Conservation (phyloP, 2,888 invertebrate species). For the Drosophila fulvimacula region DNA sequence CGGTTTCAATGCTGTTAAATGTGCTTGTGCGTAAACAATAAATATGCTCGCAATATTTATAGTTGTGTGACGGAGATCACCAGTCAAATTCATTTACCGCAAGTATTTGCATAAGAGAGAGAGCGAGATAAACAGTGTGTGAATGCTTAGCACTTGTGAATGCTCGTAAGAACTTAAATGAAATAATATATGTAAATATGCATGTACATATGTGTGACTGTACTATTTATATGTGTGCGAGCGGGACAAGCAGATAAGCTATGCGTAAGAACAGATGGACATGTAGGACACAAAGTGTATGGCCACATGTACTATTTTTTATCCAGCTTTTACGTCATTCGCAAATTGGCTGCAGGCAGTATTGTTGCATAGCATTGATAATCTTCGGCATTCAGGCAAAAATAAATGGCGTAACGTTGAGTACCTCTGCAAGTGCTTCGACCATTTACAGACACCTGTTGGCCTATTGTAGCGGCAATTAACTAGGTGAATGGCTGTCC, state of each 20-base stretch:
- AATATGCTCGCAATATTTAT: too few species aligned
- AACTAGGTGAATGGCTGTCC: constrained; percentile 24
- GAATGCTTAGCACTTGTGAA: not conserved
- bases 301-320: not conserved
- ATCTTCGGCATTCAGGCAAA: constrained; percentile 48
- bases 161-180: not conserved
- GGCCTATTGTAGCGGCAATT: constrained; percentile 39
- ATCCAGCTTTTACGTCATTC: constrained; percentile 23
- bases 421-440: constrained; percentile 39
- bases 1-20: not conserved
- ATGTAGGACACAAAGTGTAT: not conserved
- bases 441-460: constrained; percentile 55
- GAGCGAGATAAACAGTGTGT: not conserved
- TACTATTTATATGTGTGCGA: not conserved
- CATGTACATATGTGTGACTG: not conserved
- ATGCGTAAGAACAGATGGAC: not conserved
- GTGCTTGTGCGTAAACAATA: too few species aligned
- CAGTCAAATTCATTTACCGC: too few species aligned
- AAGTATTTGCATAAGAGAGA: too few species aligned
- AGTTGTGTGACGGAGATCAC: too few species aligned
- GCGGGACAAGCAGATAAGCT: not conserved
- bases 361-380: constrained; percentile 45
- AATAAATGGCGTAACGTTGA: constrained; percentile 58
- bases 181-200: not conserved
- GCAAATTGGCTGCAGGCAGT: constrained; percentile 11